Percentiles rank a stretch among this genome's conserved stretches.
phyloP scores from a whole-genome alignment of 2,797 vertebrate genomes.

The Sebastes jordani region DNA sequence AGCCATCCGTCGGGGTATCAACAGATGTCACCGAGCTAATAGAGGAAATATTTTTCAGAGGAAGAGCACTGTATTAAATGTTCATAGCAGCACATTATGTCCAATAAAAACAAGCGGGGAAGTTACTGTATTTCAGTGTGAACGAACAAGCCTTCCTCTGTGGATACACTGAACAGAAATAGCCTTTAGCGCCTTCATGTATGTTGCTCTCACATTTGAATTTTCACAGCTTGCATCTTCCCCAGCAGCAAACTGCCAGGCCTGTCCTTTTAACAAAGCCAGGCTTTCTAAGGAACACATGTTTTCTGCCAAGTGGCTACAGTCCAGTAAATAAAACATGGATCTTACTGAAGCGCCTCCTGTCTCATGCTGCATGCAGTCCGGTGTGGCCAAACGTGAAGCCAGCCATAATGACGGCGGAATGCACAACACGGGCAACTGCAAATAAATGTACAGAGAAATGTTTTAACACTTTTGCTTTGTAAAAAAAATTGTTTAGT shows the following conservation, averaged over 20 bases:
- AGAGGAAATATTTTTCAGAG: neutral
- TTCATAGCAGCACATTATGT: slow-evolving; percentile 2
- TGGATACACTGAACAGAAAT: slow-evolving; percentile 4
- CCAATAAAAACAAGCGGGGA: slow-evolving; percentile 1
- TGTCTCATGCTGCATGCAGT: slow-evolving; percentile 15
- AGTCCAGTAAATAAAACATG: slow-evolving; percentile 57
- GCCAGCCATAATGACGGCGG: neutral
- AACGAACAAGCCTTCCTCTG: neutral
- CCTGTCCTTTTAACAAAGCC: slow-evolving; percentile 32
- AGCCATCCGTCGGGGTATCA: neutral
- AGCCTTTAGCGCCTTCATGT: slow-evolving; percentile 43
- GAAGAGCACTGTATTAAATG: neutral
- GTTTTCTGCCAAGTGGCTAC: slow-evolving; percentile 48
- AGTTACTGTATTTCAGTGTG: neutral
- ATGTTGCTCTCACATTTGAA: slow-evolving; percentile 46
- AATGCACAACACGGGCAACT: neutral
- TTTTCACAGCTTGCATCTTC: slow-evolving; percentile 58
- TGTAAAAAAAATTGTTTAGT: neutral
- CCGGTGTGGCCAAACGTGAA: slow-evolving; percentile 23
- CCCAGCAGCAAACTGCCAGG: slow-evolving; percentile 19
- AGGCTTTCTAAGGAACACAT: slow-evolving; percentile 53
- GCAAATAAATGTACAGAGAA: neutral
- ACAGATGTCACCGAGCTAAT: slow-evolving; percentile 16
- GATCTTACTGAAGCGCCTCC: slow-evolving; percentile 12
- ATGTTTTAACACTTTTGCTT: neutral